Conservation (phyloP, 2,888 invertebrate species). For the Pristionchus arcanus region DNA sequence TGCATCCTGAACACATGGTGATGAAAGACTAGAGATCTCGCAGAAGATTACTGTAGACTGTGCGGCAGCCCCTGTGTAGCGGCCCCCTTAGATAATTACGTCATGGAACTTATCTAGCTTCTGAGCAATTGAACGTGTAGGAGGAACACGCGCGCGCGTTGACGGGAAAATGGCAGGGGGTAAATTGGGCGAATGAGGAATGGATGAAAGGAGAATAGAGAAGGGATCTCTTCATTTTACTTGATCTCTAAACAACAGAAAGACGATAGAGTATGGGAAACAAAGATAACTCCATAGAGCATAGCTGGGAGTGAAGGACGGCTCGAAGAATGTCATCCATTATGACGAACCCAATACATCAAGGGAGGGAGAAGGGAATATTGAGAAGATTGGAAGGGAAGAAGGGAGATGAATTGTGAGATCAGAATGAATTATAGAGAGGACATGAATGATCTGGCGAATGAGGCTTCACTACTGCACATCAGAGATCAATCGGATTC, state of each 20-base stretch:
- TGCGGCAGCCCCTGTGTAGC: neutral
- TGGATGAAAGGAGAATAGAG: neutral
- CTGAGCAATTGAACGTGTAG: neutral
- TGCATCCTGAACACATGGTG: neutral
- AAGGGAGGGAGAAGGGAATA: slow-evolving; percentile 11
- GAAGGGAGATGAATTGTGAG: slow-evolving; percentile 34
- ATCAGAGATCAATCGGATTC: slow-evolving; percentile 47
- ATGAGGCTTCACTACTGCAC: slow-evolving; percentile 26
- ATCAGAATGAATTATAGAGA: slow-evolving; percentile 21
- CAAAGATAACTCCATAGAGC: neutral
- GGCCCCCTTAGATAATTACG: too few species aligned
- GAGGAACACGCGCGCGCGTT: neutral
- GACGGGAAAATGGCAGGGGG: neutral
- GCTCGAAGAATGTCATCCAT: slow-evolving; percentile 47
- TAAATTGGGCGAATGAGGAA: slow-evolving; percentile 21
- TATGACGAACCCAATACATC: slow-evolving; percentile 45
- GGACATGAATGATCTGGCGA: slow-evolving; percentile 46
- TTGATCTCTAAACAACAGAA: neutral
- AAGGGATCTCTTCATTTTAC: neutral
- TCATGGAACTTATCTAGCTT: too few species aligned
- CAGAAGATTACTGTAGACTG: neutral
- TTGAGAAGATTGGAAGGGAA: slow-evolving; percentile 30
- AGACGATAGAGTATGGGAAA: neutral
- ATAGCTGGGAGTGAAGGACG: neutral
- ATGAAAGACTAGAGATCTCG: neutral